Conservation (phyloP, 2,888 invertebrate species). For the Drosophila gaucha region DNA sequence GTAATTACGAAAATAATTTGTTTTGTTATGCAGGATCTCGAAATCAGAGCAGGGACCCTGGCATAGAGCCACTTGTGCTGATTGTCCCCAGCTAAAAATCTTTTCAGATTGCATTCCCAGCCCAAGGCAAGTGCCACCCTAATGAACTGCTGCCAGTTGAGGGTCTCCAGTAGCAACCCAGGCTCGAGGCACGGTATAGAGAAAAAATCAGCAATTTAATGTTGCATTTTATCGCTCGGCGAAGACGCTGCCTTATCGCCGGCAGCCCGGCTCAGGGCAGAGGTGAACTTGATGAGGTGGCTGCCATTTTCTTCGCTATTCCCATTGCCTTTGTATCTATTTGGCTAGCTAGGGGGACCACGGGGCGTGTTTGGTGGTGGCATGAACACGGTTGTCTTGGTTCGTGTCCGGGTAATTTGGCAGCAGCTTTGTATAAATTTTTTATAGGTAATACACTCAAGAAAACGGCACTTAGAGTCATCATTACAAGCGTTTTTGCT, state of each 20-base stretch:
- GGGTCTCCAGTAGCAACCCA: constrained; percentile 29
- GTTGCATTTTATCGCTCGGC: constrained; percentile 82
- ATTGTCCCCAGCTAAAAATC: constrained; percentile 37
- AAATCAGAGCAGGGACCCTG: constrained; percentile 29
- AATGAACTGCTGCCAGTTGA: constrained; percentile 66
- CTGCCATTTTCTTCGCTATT: constrained; percentile 22
- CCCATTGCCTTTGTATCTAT: constrained; percentile 41
- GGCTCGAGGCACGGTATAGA: constrained; percentile 11
- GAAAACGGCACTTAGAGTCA: constrained; percentile 85
- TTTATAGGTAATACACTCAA: constrained; percentile 85
- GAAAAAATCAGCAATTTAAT: constrained; percentile 81
- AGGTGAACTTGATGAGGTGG: constrained; percentile 52
- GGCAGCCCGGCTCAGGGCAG: constrained; percentile 29
- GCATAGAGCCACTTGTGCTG: constrained; percentile 41
- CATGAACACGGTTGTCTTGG: constrained; percentile 34
- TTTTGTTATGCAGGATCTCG: constrained; percentile 22
- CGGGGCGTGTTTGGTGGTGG: constrained; percentile 48
- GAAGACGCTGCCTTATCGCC: constrained; percentile 64
- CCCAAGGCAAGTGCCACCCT: constrained; percentile 54
- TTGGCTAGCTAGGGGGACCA: constrained; percentile 21
- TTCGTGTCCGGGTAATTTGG: constrained; percentile 63
- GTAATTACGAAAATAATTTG: constrained; percentile 38
- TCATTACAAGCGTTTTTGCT: constrained; percentile 85
- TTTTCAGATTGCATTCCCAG: constrained; percentile 37
- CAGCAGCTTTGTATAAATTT: constrained; percentile 82